Base-by-base conservation (phyloP, 2,888 invertebrate genomes). In the Lasioglossum villosulum region DNA sequence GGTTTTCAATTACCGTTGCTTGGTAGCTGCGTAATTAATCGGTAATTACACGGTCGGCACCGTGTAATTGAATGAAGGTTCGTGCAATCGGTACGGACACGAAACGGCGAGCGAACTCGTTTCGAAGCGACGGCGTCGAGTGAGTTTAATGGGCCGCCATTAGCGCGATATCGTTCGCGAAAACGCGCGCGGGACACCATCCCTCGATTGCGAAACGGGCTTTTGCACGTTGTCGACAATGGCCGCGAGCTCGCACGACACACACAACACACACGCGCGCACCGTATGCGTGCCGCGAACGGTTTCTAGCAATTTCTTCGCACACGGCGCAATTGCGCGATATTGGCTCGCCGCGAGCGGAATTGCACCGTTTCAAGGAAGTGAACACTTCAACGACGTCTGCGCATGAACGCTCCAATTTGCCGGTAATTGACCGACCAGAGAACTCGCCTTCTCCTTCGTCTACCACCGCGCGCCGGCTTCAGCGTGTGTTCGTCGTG, bases 301-400 rank as follows among this genome's bases (percentile, higher is more conserved):
- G 74, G 74, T 45, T 73, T 77, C 78, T 72, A 72, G 82, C 78
- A 89, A 86, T 88, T 85, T 86, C 80, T 30, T 84, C 80, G 82
- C 66, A 68, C 76, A 63, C 70, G 68, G 73, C 19, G 76, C 89
- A 89, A 88, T 90, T 90, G 88, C 63, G 86, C 84, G 89, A 87
- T 90, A 89, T 88, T 88, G 87, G 89, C 80, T 83, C 75, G 88
- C 75, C 70, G 59, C 83, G 76, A 75, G 77, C 59, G 77, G 84
- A 89, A 90, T 90, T 90, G 90, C 86, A 86, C 89, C 90, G 85
- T 89, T 90, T 88, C 89, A 80, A 84, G 90, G 89, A 90, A 90
- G 86, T 83, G 88, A 75, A 59, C 78, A 88, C 86, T 88, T 87
- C 83, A 83, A 59, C 76, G 27, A 70, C 63, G 84, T n/a, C 71